These are phyloP conservation scores for Phocides pigmalion DNA, from an alignment of 1,140 invertebrate genomes.

Conservation along the genomic window DNA sequence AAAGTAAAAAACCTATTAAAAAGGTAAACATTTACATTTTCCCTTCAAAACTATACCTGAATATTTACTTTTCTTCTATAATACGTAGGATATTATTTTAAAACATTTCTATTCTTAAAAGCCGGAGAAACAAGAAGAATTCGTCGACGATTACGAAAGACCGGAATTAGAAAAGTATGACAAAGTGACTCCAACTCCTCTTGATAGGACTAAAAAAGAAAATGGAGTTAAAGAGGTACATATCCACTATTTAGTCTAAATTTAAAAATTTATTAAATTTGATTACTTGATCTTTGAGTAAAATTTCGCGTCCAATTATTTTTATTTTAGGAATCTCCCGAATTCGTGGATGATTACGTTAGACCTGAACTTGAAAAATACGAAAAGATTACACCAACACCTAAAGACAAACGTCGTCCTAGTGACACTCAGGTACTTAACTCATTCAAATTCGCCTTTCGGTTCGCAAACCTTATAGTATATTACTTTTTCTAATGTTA, in stretches of 20 bases:
- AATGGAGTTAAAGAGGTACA: conserved; percentile 51
- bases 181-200: conserved; percentile 66
- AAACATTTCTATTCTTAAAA: conserved; percentile 37
- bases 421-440: conserved; percentile 66
- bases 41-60: not conserved
- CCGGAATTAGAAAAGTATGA: conserved; percentile 83
- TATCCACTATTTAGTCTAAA: not conserved
- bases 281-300: not conserved
- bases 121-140: conserved; percentile 67
- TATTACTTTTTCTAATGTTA: not conserved
- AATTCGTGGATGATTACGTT: conserved; percentile 78
- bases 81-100: not conserved
- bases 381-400: conserved; percentile 71
- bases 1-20: conserved; percentile 63
- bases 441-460: not conserved
- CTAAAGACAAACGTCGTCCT: conserved; percentile 76
- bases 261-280: not conserved
- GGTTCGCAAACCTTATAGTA: no score
- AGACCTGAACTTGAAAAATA: conserved; percentile 82
- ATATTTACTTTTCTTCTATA: no score
- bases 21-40: conserved; percentile 55
- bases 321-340: conserved; percentile 45
- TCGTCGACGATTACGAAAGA: conserved; percentile 81
- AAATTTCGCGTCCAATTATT: conserved; percentile 14
- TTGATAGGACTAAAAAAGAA: conserved; percentile 51